Base-by-base conservation (phyloP, 2,888 invertebrate species). In the Thecophora atra region DNA sequence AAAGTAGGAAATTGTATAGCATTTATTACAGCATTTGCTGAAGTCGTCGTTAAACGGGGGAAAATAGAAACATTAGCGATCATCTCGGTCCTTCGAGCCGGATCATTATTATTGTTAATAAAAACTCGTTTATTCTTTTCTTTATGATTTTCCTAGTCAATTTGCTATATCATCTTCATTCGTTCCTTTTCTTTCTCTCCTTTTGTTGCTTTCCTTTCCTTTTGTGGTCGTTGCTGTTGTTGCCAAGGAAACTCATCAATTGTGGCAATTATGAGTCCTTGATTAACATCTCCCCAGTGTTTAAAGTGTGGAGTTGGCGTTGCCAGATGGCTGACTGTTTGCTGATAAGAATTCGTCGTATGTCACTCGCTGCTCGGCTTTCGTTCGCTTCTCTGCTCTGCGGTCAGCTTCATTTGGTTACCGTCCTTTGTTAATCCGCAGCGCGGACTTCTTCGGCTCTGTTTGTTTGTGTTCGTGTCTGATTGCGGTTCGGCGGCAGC, bases 201-300 rank as follows among this genome's bases (percentile, higher is more conserved):
- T 51, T 51, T 51, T 4, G 5, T 51, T n/a, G n/a, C 6, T 51
- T 1, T 6, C 51, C 1, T n/a, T 51, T 5, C 17, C 17, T 51
- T 51, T 19, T 11, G 26, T 26, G 24, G 26, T 58, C 11, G 58
- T 58, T 58, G 28, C 28, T 64, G 76, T 81, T 81, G 80, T 77
- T 80, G 79, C 79, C 80, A 82, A 82, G 80, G 79, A 82, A 81
- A 83, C 77, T 78, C 83, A 81, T 82, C 80, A 81, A 81, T 81
- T 82, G 80, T 74, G 75, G 77, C 76, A 77, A 78, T 77, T 77
- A 77, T 76, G 74, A 74, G 73, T 73, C 72, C 74, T 73, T 54
- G 71, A 73, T 72, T 69, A 72, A 66, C 67, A 69, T 72, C 69
- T 69, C 71, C 58, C 52, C 28, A 19, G 21, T 11, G 44, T 3